Percentiles rank a stretch among this genome's conserved stretches.
phyloP scores from a whole-genome alignment of 2,797 vertebrate species.

The Acanthurus lineatus region DNA sequence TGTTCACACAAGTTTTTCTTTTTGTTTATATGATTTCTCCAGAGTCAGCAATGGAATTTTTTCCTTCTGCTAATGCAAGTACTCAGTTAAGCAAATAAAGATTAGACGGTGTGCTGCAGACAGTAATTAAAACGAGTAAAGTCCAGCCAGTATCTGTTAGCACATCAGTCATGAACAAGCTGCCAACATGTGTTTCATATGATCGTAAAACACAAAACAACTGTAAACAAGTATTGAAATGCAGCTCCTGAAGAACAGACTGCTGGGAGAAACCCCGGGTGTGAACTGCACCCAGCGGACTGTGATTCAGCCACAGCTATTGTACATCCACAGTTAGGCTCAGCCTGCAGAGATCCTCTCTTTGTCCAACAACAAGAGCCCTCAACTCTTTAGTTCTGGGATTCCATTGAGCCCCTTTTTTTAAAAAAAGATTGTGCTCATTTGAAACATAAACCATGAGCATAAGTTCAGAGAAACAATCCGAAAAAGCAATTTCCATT shows the following conservation, averaged over 20 bases:
- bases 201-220: constrained; percentile 31
- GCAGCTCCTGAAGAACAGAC: constrained; percentile 8
- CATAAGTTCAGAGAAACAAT: neutral
- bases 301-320: neutral
- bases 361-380: neutral
- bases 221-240: constrained; percentile 20
- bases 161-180: constrained; percentile 13
- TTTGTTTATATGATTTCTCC: neutral
- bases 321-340: constrained; percentile 1
- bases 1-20: constrained; percentile 14
- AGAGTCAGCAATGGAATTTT: neutral
- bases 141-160: constrained; percentile 3
- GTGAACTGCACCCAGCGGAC: neutral
- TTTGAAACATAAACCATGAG: neutral
- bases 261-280: constrained; percentile 12
- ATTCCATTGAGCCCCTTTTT: neutral
- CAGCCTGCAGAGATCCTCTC: neutral
- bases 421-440: neutral
- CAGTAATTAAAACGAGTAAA: constrained; percentile 42
- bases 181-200: constrained; percentile 25
- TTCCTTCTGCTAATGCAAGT: neutral
- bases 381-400: neutral
- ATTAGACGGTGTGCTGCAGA: neutral
- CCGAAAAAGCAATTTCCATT: neutral
- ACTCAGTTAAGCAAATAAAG: constrained; percentile 3